A percentile compares a stretch with the other conserved stretches of the same genome.
Evolutionary conservation across 2,888 invertebrate species (phyloP).

Genomic region (Pyralis farinalis): DNA sequence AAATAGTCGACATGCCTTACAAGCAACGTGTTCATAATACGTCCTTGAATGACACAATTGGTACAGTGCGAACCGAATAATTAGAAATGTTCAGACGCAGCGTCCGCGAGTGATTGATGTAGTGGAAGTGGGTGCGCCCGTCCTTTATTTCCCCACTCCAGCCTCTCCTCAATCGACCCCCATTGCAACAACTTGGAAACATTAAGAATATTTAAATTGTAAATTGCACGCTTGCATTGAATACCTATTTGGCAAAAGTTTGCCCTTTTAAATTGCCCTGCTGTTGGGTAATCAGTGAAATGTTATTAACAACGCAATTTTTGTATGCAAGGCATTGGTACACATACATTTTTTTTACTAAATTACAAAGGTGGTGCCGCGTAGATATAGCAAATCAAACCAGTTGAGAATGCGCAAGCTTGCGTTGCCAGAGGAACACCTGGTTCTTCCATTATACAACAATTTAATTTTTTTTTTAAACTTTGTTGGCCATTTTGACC

Average conservation of each 20-base stretch:
- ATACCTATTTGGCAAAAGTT: conserved; percentile 73
- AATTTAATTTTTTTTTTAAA: too few relatives aligned
- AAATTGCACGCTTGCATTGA: conserved; percentile 77
- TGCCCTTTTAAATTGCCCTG: conserved; percentile 47
- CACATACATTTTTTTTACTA: too few relatives aligned
- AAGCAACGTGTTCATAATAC: too few relatives aligned
- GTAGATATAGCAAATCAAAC: too few relatives aligned
- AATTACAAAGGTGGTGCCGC: too few relatives aligned
- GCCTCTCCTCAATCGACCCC: conserved; percentile 25
- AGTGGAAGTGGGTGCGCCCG: conserved; percentile 62
- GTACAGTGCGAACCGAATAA: conserved; percentile 45
- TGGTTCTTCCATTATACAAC: too few relatives aligned
- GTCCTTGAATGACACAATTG: too few relatives aligned
- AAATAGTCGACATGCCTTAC: conserved; percentile 8
- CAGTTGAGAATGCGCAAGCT: too few relatives aligned
- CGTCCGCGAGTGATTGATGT: conserved; percentile 79
- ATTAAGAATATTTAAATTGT: conserved; percentile 81
- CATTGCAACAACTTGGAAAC: conserved; percentile 71
- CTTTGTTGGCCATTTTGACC: too few relatives aligned
- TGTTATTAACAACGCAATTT: not conserved
- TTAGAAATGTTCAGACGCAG: conserved; percentile 77
- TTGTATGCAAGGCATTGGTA: too few relatives aligned
- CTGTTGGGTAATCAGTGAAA: conserved; percentile 15
- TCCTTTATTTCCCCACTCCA: conserved; percentile 22
- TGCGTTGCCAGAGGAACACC: too few relatives aligned